phyloP scores from a whole-genome alignment of 2,888 invertebrate species.

The Seira ritae region DNA sequence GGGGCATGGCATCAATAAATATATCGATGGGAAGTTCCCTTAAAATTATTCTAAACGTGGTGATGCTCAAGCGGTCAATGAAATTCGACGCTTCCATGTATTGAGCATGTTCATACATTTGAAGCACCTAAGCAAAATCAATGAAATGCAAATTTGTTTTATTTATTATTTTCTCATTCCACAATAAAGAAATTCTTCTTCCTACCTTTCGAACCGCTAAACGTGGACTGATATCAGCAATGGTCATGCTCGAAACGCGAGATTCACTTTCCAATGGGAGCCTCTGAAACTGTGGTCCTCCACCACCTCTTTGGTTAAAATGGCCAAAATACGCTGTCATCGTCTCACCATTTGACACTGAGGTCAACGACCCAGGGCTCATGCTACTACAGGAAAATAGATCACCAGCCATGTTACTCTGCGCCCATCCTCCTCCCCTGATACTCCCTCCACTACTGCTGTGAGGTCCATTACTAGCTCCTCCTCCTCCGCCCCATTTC shows the following conservation, averaged over 20 bases:
- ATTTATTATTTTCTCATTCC: not conserved
- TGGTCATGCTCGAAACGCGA: slow-evolving; percentile 74
- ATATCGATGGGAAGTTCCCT: slow-evolving; percentile 89
- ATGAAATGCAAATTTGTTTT: slow-evolving; percentile 21
- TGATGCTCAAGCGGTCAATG: slow-evolving; percentile 86
- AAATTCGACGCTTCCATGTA: slow-evolving; percentile 93
- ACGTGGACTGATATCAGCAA: slow-evolving; percentile 77
- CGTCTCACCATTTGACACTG: slow-evolving; percentile 34
- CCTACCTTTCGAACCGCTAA: slow-evolving; percentile 77
- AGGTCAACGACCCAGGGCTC: slow-evolving; percentile 43
- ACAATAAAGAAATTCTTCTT: not conserved
- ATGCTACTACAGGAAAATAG: slow-evolving; percentile 68
- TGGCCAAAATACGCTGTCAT: slow-evolving; percentile 53
- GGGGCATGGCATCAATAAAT: slow-evolving; percentile 91
- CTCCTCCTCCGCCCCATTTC: slow-evolving; percentile 67
- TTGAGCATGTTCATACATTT: slow-evolving; percentile 91
- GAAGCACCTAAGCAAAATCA: slow-evolving; percentile 78
- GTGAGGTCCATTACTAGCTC: slow-evolving; percentile 11
- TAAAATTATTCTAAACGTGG: slow-evolving; percentile 83
- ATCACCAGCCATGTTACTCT: slow-evolving; percentile 70
- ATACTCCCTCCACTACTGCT: slow-evolving; percentile 18
- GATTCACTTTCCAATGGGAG: slow-evolving; percentile 71
- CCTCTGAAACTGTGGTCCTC: slow-evolving; percentile 42
- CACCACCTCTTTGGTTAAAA: slow-evolving; percentile 47
- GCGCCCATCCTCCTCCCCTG: slow-evolving; percentile 27